Percentiles rank a stretch among this genome's conserved stretches.
phyloP scores from a whole-genome alignment of 2,888 invertebrate species.

The Spicauda simplicius region DNA sequence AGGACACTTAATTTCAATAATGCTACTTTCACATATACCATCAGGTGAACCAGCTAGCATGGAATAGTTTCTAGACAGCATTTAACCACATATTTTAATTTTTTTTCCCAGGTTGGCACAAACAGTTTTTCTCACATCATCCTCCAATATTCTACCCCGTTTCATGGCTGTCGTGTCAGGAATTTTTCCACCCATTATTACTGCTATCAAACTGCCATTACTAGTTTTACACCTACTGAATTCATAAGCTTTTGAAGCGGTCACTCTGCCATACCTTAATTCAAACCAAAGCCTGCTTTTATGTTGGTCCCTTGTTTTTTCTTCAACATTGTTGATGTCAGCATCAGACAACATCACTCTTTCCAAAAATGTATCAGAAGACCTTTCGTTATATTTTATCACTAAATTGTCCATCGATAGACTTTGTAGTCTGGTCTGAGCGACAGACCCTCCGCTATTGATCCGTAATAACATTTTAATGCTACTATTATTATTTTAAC shows the following conservation, averaged over 20 bases:
- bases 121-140: conserved; percentile 33
- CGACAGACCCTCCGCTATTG: too few relatives aligned
- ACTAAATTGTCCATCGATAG: too few relatives aligned
- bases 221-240: conserved; percentile 48
- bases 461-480: too few relatives aligned
- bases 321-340: too few relatives aligned
- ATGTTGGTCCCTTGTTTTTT: conserved; percentile 10
- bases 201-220: conserved; percentile 44
- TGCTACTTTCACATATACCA: conserved; percentile 39
- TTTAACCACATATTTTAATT: conserved; percentile 29
- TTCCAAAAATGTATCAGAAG: too few relatives aligned
- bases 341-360: too few relatives aligned
- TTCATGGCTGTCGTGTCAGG: conserved; percentile 6
- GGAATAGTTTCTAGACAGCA: conserved; percentile 37
- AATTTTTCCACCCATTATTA: conserved; percentile 7
- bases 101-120: conserved; percentile 36
- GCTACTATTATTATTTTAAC: too few relatives aligned
- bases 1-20: conserved; percentile 20
- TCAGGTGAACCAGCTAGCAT: conserved; percentile 43
- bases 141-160: conserved; percentile 35
- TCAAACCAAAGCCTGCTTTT: conserved; percentile 45
- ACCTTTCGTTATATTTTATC: too few relatives aligned
- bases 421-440: too few relatives aligned
- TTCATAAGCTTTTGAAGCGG: conserved; percentile 52
- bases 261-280: conserved; percentile 51